Evolutionary conservation across 2,797 vertebrate species (phyloP).

Genomic region (Rhinoraja longicauda): DNA sequence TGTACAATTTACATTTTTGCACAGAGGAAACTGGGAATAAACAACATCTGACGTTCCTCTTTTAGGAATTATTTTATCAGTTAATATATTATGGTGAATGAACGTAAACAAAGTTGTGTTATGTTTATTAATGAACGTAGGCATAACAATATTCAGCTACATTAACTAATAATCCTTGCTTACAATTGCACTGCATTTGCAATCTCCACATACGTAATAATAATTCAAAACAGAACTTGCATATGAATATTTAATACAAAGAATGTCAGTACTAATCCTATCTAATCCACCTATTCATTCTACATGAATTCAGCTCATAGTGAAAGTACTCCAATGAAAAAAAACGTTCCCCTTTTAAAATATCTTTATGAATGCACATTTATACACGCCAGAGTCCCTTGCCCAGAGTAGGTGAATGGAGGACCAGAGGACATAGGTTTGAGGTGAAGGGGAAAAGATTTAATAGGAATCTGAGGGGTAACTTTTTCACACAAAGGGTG

Average conservation of each 20-base stretch:
- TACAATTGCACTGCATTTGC: background rate
- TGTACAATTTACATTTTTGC: background rate
- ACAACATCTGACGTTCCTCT: background rate
- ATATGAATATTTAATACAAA: background rate
- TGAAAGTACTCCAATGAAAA: background rate
- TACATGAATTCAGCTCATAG: background rate
- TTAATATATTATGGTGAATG: background rate
- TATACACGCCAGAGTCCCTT: no score
- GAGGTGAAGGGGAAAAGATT: no score
- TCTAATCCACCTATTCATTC: background rate
- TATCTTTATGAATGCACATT: no score
- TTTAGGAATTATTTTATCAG: background rate
- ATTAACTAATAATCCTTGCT: background rate
- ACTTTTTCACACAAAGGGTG: no score
- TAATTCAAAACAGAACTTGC: constrained; percentile 7
- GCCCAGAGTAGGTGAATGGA: no score
- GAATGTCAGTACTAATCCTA: background rate
- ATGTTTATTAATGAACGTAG: background rate
- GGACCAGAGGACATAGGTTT: no score
- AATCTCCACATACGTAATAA: background rate
- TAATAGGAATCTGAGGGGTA: no score
- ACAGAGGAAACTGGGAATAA: background rate
- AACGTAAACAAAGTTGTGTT: background rate
- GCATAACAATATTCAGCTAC: background rate
- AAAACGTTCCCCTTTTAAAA: no score